These are phyloP conservation scores for Pomatorhinus ruficollis DNA, from an alignment of 2,113 vertebrate genomes.

Conservation along the genomic window DNA sequence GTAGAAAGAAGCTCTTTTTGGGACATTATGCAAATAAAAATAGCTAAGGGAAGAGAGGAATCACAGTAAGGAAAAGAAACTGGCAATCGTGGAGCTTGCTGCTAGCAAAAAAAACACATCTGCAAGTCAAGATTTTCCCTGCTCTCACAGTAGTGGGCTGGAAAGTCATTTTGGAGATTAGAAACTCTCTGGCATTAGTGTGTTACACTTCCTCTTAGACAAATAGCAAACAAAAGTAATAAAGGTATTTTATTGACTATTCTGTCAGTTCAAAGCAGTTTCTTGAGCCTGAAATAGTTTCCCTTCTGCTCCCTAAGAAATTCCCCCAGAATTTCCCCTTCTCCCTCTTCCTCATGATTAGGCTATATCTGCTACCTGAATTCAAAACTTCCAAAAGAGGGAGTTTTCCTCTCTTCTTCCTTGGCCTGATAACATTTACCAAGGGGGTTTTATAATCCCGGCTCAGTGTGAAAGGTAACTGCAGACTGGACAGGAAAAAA, in stretches of 20 bases:
- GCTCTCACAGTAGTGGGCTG: background rate
- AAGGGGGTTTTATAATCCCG: background rate
- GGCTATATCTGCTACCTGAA: background rate
- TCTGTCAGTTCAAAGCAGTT: background rate
- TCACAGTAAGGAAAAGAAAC: background rate
- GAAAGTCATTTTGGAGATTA: background rate
- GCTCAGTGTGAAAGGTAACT: background rate
- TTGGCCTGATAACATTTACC: background rate
- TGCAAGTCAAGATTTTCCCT: background rate
- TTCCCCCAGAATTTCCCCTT: slow-evolving; percentile 41
- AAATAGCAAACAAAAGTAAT: background rate
- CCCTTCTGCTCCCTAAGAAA: slow-evolving; percentile 64
- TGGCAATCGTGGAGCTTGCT: background rate
- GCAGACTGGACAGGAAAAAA: background rate
- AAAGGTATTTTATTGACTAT: background rate
- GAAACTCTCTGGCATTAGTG: background rate
- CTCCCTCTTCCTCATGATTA: background rate
- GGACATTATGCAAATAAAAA: background rate
- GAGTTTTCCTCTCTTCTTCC: slow-evolving; percentile 10
- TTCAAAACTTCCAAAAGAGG: background rate
- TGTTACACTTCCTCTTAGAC: slow-evolving; percentile 21
- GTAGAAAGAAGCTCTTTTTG: background rate
- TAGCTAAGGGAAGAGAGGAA: background rate
- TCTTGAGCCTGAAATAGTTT: slow-evolving; percentile 29
- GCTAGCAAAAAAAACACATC: background rate